Base-by-base conservation (phyloP, 2,888 invertebrate species). In the Mythimna vitellina region DNA sequence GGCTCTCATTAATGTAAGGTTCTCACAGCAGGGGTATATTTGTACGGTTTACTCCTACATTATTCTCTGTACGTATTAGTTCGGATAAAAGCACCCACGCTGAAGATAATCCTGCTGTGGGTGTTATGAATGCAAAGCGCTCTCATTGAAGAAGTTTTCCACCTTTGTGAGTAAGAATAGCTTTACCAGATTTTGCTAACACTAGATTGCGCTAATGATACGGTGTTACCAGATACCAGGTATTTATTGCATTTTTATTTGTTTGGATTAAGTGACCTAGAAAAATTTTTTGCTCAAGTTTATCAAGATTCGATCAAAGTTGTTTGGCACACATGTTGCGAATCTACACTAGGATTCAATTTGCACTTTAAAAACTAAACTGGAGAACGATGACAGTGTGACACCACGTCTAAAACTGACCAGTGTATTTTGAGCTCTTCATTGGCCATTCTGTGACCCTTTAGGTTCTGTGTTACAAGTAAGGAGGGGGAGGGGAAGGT, bases 351-450 rank as follows among this genome's bases (percentile, higher is more conserved):
- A 80, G 82, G 82, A 87, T 88, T 88, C 88, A 89, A 89, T 89
- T 89, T 88, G 83, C 89, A 89, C 89, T 89, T 89, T 87, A 85
- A 89, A 88, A 86, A 84, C 82, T 82, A 75, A 82, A 81, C 84
- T 81, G 63, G 62, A 75, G 78, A 66, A 63, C 75, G 82, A 76
- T 80, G 82, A 82, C 83, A 78, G 79, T 61, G 20, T 76, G 80
- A 75, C 73, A 68, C 60, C 72, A 58, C 80, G 78, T 64, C 57
- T 70, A 60, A 73, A 80, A 73, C 65, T 46, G 67, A 67, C 86
- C 66, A 82, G 22, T 61, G 1, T 74, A 70, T 0, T 9, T 53
- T 69, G 80, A 78, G 22, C 79, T 38, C 46, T 49, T 53, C n/a
- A 69, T 68, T 46, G 70, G 63, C 67, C 65, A 65, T 70, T 69